Base-by-base conservation (phyloP, 2,113 vertebrate genomes). In the Gopherus flavomarginatus region DNA sequence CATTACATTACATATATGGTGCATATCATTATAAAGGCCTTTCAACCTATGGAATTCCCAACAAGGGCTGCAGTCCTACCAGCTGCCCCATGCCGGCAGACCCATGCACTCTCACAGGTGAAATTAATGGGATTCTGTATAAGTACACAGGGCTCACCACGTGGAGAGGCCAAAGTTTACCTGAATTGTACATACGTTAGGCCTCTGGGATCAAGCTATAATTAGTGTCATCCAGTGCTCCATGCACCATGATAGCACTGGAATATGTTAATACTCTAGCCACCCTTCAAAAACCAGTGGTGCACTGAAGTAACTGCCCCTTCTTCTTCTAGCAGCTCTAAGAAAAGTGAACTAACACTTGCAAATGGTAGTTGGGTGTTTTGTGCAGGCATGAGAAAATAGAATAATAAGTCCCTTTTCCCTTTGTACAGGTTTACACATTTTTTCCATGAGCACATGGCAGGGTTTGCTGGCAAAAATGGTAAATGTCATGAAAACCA, bases 151-250 rank as follows among this genome's bases (percentile, higher is more conserved):
- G 65, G 35, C 4, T 38, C 17, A 10, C 65, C 35, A 21, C 19
- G 2, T 72, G 17, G 24, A 78, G 24, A 47, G 24, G 75, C 49
- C 56, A 54, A 17, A 69, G 83, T 52, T 9, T 31, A 38, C 56
- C 31, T 80, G 38, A 78, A 56, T 12, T 0, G 0, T 31, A 52
- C 35, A 31, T 10, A 44, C 2, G 10, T 0, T 3, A 81, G 42
- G 12, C 62, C 50, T 0, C 0, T 54, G 53, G 35, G 79, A 17
- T 42, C 1, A 0, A 2, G n/a, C 5, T 22, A 56, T 53, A 54
- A 42, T 81, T 8, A 42, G 5, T 0, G 17, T 38, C 62, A 38
- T 85, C 49, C 62, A 81, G 31, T n/a, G 44, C 17, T n/a, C n/a
- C n/a, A 72, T 38, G 19, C 19, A 38, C 65, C 29, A 14, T 38